Evolutionary conservation across 1,140 invertebrate species (phyloP).

Genomic region (Bactericera cockerelli): DNA sequence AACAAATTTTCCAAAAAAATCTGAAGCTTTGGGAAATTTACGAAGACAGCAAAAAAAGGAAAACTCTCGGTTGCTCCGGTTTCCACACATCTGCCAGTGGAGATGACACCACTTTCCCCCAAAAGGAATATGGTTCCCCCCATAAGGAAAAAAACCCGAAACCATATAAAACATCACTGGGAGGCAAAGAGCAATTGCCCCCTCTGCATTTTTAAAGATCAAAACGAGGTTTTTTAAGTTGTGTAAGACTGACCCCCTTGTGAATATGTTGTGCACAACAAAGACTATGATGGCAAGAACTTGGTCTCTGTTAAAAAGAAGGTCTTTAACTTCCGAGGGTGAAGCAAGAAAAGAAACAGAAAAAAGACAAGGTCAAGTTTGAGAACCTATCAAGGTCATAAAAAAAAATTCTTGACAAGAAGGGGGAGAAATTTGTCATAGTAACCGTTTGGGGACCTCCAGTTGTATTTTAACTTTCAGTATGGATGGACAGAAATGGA

Average conservation of each 20-base stretch:
- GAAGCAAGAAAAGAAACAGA: conserved; percentile 89
- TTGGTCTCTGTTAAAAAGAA: conserved; percentile 96
- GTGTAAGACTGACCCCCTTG: conserved; percentile 98
- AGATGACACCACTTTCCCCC: conserved; percentile 78
- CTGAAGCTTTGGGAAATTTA: conserved; percentile 95
- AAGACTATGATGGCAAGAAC: conserved; percentile 93
- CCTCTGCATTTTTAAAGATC: conserved; percentile 94
- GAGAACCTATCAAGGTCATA: conserved; percentile 93
- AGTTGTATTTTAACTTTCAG: conserved; percentile 98
- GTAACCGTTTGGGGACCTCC: conserved; percentile 84
- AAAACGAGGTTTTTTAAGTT: conserved; percentile 94
- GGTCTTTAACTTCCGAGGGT: conserved; percentile 87
- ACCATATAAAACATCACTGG: conserved; percentile 98
- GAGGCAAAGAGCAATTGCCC: conserved; percentile 85
- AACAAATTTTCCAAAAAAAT: conserved; percentile 96
- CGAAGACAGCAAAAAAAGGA: conserved; percentile 87
- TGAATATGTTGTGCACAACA: conserved; percentile 97
- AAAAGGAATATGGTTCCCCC: conserved; percentile 90
- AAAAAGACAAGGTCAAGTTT: conserved; percentile 87
- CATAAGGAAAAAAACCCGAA: conserved; percentile 98
- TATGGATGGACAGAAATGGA: conserved; percentile 99
- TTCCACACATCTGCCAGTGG: conserved; percentile 89
- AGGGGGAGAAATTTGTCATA: conserved; percentile 96
- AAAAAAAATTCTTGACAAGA: conserved; percentile 95
- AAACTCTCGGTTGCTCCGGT: conserved; percentile 76